Conservation (phyloP, 1,140 invertebrate species). For the Lordiphosa clarofinis region DNA sequence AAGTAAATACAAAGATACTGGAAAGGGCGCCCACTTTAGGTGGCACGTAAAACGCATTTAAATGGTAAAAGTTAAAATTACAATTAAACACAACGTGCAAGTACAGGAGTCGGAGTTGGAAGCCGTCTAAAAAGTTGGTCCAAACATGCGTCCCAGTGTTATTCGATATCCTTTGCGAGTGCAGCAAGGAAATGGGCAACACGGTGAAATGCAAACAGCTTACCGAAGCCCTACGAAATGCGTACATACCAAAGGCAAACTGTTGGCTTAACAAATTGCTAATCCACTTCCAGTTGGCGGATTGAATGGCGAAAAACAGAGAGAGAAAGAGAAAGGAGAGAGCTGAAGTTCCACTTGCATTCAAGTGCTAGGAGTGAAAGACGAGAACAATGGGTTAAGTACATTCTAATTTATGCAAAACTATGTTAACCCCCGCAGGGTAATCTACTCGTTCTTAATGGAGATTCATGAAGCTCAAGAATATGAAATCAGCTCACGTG, state of each 20-base stretch:
- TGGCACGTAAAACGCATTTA: constrained; percentile 9
- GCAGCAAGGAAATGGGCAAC: constrained; percentile 5
- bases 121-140: constrained; percentile 17
- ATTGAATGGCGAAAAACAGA: neutral
- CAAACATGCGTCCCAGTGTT: constrained; percentile 5
- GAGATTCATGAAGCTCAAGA: no score
- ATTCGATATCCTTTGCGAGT: constrained; percentile 14
- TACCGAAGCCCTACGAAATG: constrained; percentile 16
- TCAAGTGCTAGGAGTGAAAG: neutral
- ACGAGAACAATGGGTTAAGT: constrained; percentile 1
- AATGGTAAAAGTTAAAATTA: constrained; percentile 21
- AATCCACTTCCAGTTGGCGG: constrained; percentile 13
- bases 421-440: no score
- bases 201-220: constrained; percentile 15
- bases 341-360: constrained; percentile 4
- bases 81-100: constrained; percentile 15
- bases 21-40: no score
- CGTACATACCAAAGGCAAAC: constrained; percentile 12
- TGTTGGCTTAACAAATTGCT: constrained; percentile 23
- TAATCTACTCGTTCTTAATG: no score
- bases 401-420: neutral
- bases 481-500: no score
- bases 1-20: constrained; percentile 4
- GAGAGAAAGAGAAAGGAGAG: neutral
- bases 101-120: constrained; percentile 6